Conservation (phyloP, 2,113 vertebrate species). For the Tragulus kanchil region DNA sequence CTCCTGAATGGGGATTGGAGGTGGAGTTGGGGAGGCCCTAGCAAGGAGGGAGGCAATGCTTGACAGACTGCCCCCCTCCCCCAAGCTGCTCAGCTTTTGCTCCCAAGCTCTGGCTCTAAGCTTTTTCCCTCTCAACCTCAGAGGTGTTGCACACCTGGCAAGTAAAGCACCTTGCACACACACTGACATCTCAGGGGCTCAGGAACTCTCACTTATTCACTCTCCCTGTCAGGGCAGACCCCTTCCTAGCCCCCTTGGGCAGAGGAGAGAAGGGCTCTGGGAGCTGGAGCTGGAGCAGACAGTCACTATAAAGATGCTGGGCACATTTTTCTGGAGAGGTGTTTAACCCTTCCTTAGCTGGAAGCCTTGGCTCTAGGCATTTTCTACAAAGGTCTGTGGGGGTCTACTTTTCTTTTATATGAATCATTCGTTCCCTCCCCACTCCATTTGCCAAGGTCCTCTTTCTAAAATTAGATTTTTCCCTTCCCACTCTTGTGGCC, state of each 20-base stretch:
- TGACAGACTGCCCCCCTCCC: background rate
- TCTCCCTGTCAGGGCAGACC: background rate
- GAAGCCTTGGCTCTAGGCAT: background rate
- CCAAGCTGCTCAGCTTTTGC: background rate
- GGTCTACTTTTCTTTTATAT: conserved; percentile 10
- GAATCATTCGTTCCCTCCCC: conserved; percentile 43
- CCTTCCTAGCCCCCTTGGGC: background rate
- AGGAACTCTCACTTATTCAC: background rate
- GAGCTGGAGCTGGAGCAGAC: background rate
- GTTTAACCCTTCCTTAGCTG: conserved; percentile 76
- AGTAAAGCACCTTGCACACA: too few relatives aligned
- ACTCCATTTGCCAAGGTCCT: background rate
- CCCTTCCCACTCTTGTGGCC: conserved; percentile 52
- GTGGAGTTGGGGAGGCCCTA: background rate
- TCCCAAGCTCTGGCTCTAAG: background rate
- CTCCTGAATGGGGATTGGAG: background rate
- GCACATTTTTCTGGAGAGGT: conserved; percentile 61
- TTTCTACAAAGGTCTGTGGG: conserved; percentile 28
- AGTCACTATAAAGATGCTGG: background rate
- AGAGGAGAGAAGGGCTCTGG: background rate
- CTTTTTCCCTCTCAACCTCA: background rate
- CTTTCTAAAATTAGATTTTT: conserved; percentile 75
- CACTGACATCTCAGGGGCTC: background rate
- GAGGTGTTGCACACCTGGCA: background rate
- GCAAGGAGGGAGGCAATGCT: background rate